phyloP scores from a whole-genome alignment of 2,797 vertebrate genomes.

The Hozukius guyotensis region DNA sequence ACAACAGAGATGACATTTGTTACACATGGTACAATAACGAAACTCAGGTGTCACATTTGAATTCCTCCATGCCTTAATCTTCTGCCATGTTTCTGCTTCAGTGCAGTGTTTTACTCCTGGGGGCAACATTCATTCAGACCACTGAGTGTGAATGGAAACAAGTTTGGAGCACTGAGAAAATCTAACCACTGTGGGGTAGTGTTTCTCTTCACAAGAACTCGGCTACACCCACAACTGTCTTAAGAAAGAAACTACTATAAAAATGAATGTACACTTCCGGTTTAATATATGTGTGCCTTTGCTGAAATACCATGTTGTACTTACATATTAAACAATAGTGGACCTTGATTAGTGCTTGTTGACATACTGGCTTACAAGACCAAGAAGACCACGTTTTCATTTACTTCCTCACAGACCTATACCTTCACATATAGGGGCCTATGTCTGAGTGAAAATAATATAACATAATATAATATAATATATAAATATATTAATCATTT shows the following conservation, averaged over 20 bases:
- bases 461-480: too few relatives aligned
- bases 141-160: constrained; percentile 32
- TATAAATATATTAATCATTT: too few relatives aligned
- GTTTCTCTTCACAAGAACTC: constrained; percentile 78
- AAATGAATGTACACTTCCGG: background rate
- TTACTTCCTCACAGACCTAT: background rate
- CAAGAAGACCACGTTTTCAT: background rate
- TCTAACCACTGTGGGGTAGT: constrained; percentile 83
- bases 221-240: constrained; percentile 31
- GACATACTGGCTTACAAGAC: background rate
- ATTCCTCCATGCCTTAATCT: background rate
- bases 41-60: background rate
- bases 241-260: constrained; percentile 16
- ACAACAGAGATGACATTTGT: background rate
- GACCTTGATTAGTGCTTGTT: background rate
- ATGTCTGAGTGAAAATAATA: background rate
- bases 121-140: constrained; percentile 7
- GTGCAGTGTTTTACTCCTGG: background rate
- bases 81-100: background rate
- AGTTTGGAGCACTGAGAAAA: constrained; percentile 76
- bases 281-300: background rate
- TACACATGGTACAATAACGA: background rate
- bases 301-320: background rate
- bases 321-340: background rate
- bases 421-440: background rate